Evolutionary conservation across 2,113 vertebrate genomes (phyloP).

Genomic region (Piprites chloris): DNA sequence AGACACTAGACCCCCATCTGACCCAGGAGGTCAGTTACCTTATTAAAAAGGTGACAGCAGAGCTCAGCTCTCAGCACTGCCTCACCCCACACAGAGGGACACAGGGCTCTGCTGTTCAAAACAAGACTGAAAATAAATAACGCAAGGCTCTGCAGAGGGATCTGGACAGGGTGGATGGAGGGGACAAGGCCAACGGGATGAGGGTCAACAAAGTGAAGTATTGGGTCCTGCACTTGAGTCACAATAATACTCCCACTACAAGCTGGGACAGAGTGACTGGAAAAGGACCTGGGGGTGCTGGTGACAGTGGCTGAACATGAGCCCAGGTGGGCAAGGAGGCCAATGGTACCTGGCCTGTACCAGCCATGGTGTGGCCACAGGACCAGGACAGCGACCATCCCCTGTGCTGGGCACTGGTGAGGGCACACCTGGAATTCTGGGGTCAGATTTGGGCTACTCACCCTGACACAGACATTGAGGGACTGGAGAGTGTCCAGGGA

Average conservation of each 20-base stretch:
- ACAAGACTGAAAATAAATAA: not conserved
- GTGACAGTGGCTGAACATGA: not conserved
- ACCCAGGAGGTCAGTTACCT: not conserved
- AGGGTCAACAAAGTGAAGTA: not conserved
- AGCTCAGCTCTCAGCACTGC: not conserved
- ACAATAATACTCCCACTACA: not conserved
- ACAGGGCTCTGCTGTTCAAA: not conserved
- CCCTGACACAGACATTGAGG: not conserved
- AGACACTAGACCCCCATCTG: not conserved
- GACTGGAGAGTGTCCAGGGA: not conserved
- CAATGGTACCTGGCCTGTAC: not conserved
- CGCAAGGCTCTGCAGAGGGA: not conserved
- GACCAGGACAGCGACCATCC: not conserved
- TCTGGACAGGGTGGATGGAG: not conserved
- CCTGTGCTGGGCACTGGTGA: not conserved
- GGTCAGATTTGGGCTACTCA: not conserved
- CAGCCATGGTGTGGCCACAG: not conserved
- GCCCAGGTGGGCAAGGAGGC: not conserved
- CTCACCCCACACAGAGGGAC: accelerated
- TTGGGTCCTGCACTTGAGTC: not conserved
- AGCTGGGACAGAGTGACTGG: not conserved
- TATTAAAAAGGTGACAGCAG: not conserved
- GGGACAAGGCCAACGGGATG: not conserved
- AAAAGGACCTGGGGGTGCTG: not conserved
- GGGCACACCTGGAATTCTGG: not conserved